Evolutionary conservation across 2,797 vertebrate genomes (phyloP).

Genomic region (Xiphorhynchus erythropygius): DNA sequence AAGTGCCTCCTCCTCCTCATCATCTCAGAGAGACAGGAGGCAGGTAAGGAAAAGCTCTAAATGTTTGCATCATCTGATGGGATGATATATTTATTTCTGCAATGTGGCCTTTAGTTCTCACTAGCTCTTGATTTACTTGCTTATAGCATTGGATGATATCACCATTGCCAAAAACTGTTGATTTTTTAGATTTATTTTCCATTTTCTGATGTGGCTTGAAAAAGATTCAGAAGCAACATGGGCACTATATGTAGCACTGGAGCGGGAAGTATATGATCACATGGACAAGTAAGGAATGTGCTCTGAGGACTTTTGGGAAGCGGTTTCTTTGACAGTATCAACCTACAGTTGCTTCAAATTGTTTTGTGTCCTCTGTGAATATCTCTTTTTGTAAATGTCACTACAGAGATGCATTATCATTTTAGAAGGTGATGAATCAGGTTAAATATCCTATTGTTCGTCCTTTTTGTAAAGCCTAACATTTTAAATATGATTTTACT

Average conservation of each 20-base stretch:
- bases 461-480: not conserved
- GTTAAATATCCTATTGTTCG: not conserved
- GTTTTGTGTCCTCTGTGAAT: not conserved
- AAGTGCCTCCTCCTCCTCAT: slow-evolving; percentile 92
- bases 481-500: not conserved
- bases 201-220: not conserved
- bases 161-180: not conserved
- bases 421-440: not conserved
- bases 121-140: not conserved
- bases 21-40: slow-evolving; percentile 92
- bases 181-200: not conserved
- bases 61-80: not conserved
- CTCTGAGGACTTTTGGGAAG: not conserved
- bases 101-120: not conserved
- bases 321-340: not conserved
- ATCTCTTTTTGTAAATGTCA: not conserved
- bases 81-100: not conserved
- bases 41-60: slow-evolving; percentile 83
- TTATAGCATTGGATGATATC: not conserved
- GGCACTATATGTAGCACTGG: not conserved
- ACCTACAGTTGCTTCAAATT: not conserved
- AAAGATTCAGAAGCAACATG: not conserved
- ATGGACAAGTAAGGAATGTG: not conserved
- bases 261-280: not conserved
- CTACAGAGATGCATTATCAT: not conserved